These are phyloP conservation scores for Anagrus nilaparvatae DNA, from an alignment of 1,140 invertebrate species.

Conservation along the genomic window DNA sequence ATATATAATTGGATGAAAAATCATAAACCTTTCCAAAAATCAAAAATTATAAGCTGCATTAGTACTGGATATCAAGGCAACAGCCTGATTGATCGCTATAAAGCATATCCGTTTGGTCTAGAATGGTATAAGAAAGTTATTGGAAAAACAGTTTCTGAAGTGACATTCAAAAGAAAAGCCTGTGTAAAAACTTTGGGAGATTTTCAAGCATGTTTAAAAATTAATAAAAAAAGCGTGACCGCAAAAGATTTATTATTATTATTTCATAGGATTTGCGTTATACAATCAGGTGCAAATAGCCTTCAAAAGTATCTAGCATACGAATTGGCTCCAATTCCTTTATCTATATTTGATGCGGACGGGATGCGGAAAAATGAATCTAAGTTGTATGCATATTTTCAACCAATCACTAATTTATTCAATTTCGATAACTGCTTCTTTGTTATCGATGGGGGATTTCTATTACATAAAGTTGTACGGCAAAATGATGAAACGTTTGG, in stretches of 20 bases:
- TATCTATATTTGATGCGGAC: constrained; percentile 1
- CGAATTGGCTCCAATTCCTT: constrained; percentile 7
- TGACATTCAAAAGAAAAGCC: not conserved
- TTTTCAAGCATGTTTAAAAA: not conserved
- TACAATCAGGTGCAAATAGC: not conserved
- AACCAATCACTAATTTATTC: not conserved
- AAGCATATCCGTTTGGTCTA: constrained; percentile 1
- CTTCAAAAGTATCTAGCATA: constrained; percentile 1
- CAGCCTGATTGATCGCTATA: not conserved
- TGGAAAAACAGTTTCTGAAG: not conserved
- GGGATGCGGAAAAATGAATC: constrained; percentile 8
- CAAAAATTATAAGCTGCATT: not conserved
- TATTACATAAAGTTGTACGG: constrained; percentile 2
- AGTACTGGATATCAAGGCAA: not conserved
- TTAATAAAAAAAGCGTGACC: not conserved
- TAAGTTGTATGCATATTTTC: not conserved
- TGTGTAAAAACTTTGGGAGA: constrained; percentile 1
- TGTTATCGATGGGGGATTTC: constrained; percentile 6
- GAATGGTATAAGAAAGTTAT: not conserved
- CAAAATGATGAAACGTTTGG: not conserved
- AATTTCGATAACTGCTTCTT: not conserved
- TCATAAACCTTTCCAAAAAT: constrained; percentile 1
- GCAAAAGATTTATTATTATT: not conserved
- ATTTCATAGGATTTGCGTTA: constrained; percentile 5
- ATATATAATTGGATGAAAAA: not conserved